Conservation (phyloP, 2,888 invertebrate genomes). For the Lycophotia porphyrea region DNA sequence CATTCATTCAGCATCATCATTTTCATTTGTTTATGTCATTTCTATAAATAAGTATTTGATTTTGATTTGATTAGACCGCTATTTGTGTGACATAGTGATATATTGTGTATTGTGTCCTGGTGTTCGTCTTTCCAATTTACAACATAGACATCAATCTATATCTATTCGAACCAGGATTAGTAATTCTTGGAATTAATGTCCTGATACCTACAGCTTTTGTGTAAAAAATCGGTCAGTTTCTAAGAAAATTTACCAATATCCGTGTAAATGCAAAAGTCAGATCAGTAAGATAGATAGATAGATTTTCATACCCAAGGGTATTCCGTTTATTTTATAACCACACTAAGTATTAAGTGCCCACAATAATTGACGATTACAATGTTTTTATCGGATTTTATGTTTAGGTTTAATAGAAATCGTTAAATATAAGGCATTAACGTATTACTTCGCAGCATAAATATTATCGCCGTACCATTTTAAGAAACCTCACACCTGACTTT, state of each 20-base stretch:
- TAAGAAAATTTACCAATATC: not conserved
- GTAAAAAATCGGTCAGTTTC: not conserved
- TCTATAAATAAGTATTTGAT: too few relatives aligned
- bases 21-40: too few relatives aligned
- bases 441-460: constrained; percentile 17
- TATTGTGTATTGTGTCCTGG: not conserved
- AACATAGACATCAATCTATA: not conserved
- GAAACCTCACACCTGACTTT: constrained; percentile 37
- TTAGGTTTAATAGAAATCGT: constrained; percentile 32
- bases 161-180: not conserved
- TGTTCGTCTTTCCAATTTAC: not conserved
- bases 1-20: too few relatives aligned
- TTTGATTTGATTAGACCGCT: not conserved
- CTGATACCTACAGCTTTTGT: not conserved
- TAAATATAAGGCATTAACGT: constrained; percentile 15
- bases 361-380: constrained; percentile 22
- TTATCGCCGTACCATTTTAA: constrained; percentile 19
- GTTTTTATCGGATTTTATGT: constrained; percentile 28
- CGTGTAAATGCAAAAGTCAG: not conserved
- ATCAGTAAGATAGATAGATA: too few relatives aligned
- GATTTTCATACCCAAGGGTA: not conserved
- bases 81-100: not conserved
- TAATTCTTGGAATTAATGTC: not conserved
- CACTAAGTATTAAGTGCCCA: not conserved
- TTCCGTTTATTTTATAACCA: not conserved